Evolutionary conservation across 1,140 invertebrate species (phyloP), one percentile per base, ranked within the genome.

Genomic region (Antheraea pernyi): DNA sequence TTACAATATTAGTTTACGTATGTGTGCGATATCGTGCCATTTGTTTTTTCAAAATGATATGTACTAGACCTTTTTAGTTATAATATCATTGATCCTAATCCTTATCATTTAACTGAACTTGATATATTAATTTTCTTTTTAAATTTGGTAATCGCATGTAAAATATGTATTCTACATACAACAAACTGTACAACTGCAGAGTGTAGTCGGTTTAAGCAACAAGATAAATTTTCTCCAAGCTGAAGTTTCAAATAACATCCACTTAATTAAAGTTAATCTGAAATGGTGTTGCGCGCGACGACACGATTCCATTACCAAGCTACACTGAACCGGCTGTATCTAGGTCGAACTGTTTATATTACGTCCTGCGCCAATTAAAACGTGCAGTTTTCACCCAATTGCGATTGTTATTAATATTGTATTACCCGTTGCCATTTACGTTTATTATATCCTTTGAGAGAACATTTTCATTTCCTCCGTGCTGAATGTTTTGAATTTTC

Each of bases 241-340:
- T 80, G 71, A 83, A 81, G 75, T 84, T 82, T 83, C 72, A 79
- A 85, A 81, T 81, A 84, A 84, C 83, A 85, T 83, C 78, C 78
- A 75, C 75, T 88, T 88, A 85, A 88, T 86, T 88, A 88, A 85
- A 83, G 78, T 82, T 84, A 84, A 86, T 88, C 81, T 80, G 72
- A 73, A 84, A 81, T 80, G 72, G 75, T 76, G 77, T 79, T 73
- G 78, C 74, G 64, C 48, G 69, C 73, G 73, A 66, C 80, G 71
- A 85, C 85, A 81, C 77, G 82, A 82, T 82, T 81, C 81, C 74
- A 87, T 87, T 86, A 85, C 74, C 69, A 69, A 59, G 77, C 69
- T 72, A 81, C 82, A 81, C 63, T 67, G 68, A 72, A 77, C 65
- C 62, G 18, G 48, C 65, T 74, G 37, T 70, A 74, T 70, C 70